phyloP scores from a whole-genome alignment of 35 echinoderm and acorn worm genomes.

The Diadema setosum region DNA sequence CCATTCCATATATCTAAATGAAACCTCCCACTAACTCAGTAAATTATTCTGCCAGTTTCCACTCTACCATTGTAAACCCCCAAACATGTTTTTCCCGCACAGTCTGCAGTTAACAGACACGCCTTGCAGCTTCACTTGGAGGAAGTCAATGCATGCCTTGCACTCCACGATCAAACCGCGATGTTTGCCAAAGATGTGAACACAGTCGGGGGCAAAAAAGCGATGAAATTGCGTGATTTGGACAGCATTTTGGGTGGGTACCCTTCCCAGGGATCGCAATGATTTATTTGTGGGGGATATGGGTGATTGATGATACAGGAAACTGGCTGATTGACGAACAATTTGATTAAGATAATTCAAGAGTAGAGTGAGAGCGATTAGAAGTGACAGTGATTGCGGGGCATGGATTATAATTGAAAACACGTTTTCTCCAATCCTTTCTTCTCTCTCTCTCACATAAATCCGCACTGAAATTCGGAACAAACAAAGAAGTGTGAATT shows the following conservation, averaged over 20 bases:
- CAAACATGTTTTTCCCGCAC: not conserved
- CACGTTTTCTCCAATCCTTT: no score
- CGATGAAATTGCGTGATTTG: not conserved
- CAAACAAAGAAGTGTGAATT: no score
- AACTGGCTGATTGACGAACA: not conserved
- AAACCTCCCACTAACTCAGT: not conserved
- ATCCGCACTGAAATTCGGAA: no score
- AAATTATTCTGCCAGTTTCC: not conserved
- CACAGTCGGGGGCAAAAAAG: not conserved
- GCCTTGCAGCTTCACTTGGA: not conserved
- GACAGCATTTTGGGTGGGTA: not conserved
- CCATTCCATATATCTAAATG: no score
- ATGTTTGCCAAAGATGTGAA: not conserved
- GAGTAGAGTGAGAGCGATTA: not conserved
- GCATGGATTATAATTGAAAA: no score
- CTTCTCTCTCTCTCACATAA: no score
- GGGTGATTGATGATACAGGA: not conserved
- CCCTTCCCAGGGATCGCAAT: not conserved
- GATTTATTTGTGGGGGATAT: constrained; percentile 11
- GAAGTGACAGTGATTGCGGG: not conserved
- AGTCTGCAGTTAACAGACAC: not conserved
- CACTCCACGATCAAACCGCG: not conserved
- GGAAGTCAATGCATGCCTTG: not conserved
- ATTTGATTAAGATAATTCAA: not conserved
- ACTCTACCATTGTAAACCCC: not conserved